phyloP scores from a whole-genome alignment of 2,797 vertebrate genomes.

The Lacerta bilineata region DNA sequence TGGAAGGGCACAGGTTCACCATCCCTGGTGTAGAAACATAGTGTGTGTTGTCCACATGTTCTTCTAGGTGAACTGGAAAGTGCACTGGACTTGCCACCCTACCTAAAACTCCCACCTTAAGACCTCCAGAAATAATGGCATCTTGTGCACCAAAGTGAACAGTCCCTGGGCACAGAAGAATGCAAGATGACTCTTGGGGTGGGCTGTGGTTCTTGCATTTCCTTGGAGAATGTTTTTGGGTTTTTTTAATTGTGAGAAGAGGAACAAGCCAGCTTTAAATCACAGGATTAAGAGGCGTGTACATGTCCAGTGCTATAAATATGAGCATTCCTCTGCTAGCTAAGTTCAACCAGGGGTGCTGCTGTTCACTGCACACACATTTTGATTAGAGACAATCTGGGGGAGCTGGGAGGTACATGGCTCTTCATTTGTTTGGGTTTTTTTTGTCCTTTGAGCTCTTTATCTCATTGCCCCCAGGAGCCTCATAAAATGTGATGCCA shows the following conservation, averaged over 20 bases:
- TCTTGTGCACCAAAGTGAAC: not conserved
- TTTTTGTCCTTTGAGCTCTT: not conserved
- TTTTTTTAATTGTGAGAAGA: not conserved
- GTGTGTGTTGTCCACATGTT: not conserved
- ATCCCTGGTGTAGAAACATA: not conserved
- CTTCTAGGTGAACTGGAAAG: not conserved
- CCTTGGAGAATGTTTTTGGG: not conserved
- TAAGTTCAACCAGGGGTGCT: not conserved
- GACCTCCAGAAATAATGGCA: not conserved
- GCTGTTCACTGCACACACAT: not conserved
- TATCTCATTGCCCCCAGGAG: not conserved
- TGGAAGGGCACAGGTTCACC: not conserved
- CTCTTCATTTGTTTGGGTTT: not conserved
- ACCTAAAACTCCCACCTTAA: constrained; percentile 4
- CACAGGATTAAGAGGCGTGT: not conserved
- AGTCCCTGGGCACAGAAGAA: not conserved
- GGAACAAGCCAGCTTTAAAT: not conserved
- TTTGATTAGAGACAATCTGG: not conserved
- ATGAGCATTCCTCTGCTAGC: not conserved
- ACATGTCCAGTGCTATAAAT: not conserved
- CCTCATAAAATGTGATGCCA: not conserved
- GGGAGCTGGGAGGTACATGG: not conserved
- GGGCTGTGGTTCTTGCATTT: not conserved
- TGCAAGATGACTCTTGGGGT: not conserved
- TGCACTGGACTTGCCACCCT: not conserved